Base-by-base conservation (phyloP, 2,113 vertebrate genomes). In the Galbula dea region DNA sequence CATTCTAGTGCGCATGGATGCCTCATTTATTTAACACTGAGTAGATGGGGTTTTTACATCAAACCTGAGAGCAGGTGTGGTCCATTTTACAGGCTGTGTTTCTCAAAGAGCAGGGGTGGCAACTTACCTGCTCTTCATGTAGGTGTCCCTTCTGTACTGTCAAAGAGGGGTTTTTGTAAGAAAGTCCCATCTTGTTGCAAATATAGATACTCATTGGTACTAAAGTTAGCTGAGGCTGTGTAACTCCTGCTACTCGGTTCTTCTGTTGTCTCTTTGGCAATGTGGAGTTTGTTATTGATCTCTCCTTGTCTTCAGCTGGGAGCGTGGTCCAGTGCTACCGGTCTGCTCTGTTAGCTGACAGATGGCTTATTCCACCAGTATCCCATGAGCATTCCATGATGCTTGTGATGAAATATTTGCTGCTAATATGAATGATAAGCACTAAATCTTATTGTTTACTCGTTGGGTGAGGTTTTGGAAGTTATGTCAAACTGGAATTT, bases 51-150 rank as follows among this genome's bases (percentile, higher is more conserved):
- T 89, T 85, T 66, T 69, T 32, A 52, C 57, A 37, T 52, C 22
- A 57, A 57, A 24, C 55, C 34, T 45, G 22, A 49, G 39, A 15
- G n/a, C 41, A 65, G 36, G 7, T 55, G 29, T 62, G 37, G 7
- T 88, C 15, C 21, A 19, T 58, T 11, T 82, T 18, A 10, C 19
- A 71, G 65, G 39, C 49, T 94, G 32, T 15, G 3, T n/a, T 62
- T 71, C 69, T 52, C 32, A 55, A 41, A 30, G 13, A 34, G 34
- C 2, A 26, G 32, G n/a, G 30, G 51, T 89, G n/a, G 30, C 23
- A 74, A 2, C 6, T 30, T 58, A 24, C 0, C 0, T 32, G 2
- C 12, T 48, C 10, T 6, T 57, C 24, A 5, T 5, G 7, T 52
- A 13, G 14, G 10, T 78, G 11, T 23, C 36, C 20, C 16, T 83